Evolutionary conservation across 1,140 invertebrate species (phyloP), one percentile per base, ranked within the genome.

Genomic region (Drosophila tani): DNA sequence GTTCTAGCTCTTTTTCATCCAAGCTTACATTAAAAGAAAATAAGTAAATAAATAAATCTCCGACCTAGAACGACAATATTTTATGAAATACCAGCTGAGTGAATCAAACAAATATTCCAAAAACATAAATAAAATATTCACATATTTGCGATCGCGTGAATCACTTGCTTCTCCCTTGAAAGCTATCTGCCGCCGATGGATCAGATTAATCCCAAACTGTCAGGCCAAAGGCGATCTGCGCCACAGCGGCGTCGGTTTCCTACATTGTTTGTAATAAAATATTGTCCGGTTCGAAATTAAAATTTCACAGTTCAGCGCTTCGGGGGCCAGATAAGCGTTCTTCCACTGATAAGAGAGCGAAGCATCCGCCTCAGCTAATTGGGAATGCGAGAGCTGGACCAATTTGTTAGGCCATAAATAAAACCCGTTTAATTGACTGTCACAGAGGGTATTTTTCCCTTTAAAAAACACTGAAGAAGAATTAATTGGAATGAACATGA

Each of bases 381-480:
- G 69, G 81, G 76, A 83, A 62, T 53, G 60, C 65, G 71, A 75
- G 74, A 81, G 68, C 38, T 50, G 63, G n/a, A 68, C 58, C 85
- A 81, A 81, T 84, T 88, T 78, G 84, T 87, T 62, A 40, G 55
- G 45, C 74, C 68, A 88, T 88, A 90, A 88, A 85, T 81, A 87
- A 78, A 57, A 35, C 47, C 62, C n/a, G 32, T 35, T 53, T 70
- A 80, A 74, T 55, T 62, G 62, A 76, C 68, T 80, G 81, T 41
- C 55, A 70, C 60, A 35, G 53, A 49, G 71, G 45, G 55, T 51
- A 53, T 68, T 64, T 57, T 41, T 58, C 59, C 43, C 79, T 78
- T 92, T 94, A 17, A 94, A 98, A 97, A 93, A 93, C 95, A 45
- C 93, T 98, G 32, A 96, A 95, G 66, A 96, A 98, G 6, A 40